Conservation (phyloP, 2,797 vertebrate species). For the Phoeniculus purpureus region DNA sequence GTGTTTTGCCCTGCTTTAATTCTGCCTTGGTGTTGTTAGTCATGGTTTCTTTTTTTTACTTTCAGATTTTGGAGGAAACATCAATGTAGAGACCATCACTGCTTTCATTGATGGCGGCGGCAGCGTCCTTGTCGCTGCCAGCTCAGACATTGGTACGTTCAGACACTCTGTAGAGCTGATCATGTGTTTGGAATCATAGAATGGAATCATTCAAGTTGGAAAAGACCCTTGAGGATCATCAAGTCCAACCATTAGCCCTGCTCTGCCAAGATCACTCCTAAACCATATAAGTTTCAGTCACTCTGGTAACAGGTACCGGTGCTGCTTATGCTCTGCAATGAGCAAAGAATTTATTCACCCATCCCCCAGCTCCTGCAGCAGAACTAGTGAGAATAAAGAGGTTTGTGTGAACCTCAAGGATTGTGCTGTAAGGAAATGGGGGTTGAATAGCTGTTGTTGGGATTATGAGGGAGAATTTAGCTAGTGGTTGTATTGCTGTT, state of each 20-base stretch:
- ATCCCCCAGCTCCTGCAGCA: background rate
- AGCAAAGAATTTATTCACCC: background rate
- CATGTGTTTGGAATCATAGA: rapidly evolving
- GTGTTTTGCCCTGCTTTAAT: rapidly evolving
- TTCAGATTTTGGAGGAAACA: constrained; percentile 97
- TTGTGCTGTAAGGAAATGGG: background rate
- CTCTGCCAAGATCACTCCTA: too few relatives aligned
- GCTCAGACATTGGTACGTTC: constrained; percentile 91
- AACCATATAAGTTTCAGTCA: background rate
- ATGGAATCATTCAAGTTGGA: too few relatives aligned
- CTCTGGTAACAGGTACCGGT: background rate
- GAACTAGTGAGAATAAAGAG: too few relatives aligned
- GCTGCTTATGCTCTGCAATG: rapidly evolving
- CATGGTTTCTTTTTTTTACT: background rate
- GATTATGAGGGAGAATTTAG: background rate
- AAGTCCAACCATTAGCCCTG: too few relatives aligned
- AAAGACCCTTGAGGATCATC: too few relatives aligned
- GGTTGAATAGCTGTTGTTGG: background rate
- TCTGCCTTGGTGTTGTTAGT: rapidly evolving
- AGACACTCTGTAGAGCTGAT: rapidly evolving
- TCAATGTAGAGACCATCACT: constrained; percentile 95
- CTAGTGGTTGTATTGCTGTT: background rate
- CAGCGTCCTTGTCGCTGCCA: constrained; percentile 92
- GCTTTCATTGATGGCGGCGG: constrained; percentile 96
- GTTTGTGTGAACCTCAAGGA: background rate